These are phyloP conservation scores for Eupithecia dodoneata DNA, from an alignment of 2,888 invertebrate species.

Conservation along the genomic window DNA sequence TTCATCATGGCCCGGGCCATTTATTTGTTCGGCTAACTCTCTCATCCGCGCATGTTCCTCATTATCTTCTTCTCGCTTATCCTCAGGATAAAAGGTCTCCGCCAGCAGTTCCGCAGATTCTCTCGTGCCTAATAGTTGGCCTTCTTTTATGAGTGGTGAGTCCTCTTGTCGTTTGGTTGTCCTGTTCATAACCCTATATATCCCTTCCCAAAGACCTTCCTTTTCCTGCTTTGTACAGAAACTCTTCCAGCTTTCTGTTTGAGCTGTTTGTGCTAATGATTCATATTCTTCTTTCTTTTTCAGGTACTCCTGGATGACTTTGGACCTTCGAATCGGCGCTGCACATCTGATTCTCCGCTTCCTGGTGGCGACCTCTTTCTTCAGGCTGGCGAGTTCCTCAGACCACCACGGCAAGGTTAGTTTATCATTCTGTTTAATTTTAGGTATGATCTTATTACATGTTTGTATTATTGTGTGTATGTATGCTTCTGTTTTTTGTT, in stretches of 20 bases:
- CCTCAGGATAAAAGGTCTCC: slow-evolving; percentile 32
- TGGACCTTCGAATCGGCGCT: not conserved
- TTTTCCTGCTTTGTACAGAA: slow-evolving; percentile 32
- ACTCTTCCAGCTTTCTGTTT: slow-evolving; percentile 38
- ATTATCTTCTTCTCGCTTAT: slow-evolving; percentile 10
- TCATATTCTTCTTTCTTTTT: slow-evolving; percentile 14
- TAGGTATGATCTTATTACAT: slow-evolving; percentile 1
- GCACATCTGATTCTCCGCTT: not conserved
- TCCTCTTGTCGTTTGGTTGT: slow-evolving; percentile 21
- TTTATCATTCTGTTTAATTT: not conserved
- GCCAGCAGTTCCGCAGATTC: slow-evolving; percentile 22
- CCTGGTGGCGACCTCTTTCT: too few relatives aligned
- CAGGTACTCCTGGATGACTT: slow-evolving; percentile 7
- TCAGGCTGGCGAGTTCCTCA: slow-evolving; percentile 5
- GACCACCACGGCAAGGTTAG: slow-evolving; percentile 34
- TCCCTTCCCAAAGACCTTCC: slow-evolving; percentile 9
- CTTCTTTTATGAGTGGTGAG: not conserved
- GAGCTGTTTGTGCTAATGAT: slow-evolving; percentile 15
- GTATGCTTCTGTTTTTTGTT: not conserved
- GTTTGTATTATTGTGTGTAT: not conserved
- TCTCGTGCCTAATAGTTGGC: not conserved
- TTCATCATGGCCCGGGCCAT: slow-evolving; percentile 13
- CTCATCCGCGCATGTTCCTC: slow-evolving; percentile 22
- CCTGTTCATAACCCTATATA: slow-evolving; percentile 18
- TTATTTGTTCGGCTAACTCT: slow-evolving; percentile 11